Evolutionary conservation across 2,797 vertebrate genomes (phyloP).

Genomic region (Tachyglossus aculeatus): DNA sequence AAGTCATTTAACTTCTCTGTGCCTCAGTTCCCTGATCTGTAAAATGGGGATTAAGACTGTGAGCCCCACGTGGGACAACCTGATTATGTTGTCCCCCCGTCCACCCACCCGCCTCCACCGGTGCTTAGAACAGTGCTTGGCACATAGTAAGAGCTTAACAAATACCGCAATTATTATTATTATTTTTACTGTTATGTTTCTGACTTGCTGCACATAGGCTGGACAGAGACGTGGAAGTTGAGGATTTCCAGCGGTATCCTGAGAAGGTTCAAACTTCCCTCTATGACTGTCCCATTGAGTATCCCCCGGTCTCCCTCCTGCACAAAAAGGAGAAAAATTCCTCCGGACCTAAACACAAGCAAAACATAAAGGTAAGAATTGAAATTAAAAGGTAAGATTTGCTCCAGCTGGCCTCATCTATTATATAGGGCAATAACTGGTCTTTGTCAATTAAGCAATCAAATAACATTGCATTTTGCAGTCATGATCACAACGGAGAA

Average conservation of each 20-base stretch:
- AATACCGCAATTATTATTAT: background rate
- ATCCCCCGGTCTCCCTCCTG: conserved; percentile 79
- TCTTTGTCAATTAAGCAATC: no score
- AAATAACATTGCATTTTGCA: background rate
- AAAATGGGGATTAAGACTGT: no score
- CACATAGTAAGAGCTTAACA: no score
- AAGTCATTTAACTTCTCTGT: no score
- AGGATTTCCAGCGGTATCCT: conserved; percentile 94
- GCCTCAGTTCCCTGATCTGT: no score
- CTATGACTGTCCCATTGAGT: conserved; percentile 89
- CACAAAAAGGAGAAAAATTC: conserved; percentile 78
- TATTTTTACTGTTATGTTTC: background rate
- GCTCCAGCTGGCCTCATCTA: background rate
- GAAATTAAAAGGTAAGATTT: no score
- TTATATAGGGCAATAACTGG: no score
- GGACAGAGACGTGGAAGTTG: conserved; percentile 91
- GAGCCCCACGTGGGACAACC: no score
- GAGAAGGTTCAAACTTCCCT: conserved; percentile 87
- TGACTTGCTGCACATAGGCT: conserved; percentile 71
- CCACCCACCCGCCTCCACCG: no score
- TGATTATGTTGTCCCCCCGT: no score
- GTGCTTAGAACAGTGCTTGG: no score
- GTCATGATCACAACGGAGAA: no score
- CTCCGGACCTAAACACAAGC: conserved; percentile 76
- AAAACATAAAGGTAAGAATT: conserved; percentile 81